phyloP scores from a whole-genome alignment of 2,113 vertebrate species.

The human (Homo sapiens) region DNA sequence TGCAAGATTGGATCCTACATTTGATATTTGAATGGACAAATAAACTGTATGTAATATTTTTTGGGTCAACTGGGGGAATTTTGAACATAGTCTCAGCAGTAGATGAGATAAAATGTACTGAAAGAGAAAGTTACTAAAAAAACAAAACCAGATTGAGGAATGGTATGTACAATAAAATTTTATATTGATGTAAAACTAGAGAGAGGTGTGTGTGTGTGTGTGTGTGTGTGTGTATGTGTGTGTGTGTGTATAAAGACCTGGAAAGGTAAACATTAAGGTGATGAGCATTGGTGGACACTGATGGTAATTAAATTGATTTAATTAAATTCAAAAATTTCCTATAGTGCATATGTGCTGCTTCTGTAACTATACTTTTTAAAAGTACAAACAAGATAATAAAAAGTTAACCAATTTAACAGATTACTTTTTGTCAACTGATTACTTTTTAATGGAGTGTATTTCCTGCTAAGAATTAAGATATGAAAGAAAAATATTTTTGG shows the following conservation, averaged over 20 bases:
- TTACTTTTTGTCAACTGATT: not conserved
- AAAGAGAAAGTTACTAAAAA: not conserved
- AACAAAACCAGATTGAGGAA: not conserved
- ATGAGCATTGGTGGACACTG: not conserved
- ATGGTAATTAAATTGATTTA: not conserved
- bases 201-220: not conserved
- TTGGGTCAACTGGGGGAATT: not conserved
- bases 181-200: not conserved
- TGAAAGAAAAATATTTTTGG: slow-evolving; percentile 9
- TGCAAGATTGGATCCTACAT: not conserved
- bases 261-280: not conserved
- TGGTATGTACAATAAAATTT: not conserved
- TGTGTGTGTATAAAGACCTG: not conserved
- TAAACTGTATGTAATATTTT: not conserved
- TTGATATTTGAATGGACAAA: not conserved
- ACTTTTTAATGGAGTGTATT: slow-evolving; percentile 4
- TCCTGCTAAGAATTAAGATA: slow-evolving; percentile 15
- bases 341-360: not conserved
- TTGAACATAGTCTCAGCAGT: not conserved
- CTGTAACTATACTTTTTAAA: not conserved
- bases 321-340: not conserved
- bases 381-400: not conserved
- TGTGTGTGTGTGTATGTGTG: not conserved
- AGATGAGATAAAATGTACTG: not conserved
- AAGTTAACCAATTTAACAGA: not conserved